These are phyloP conservation scores for Magallana angulata DNA, from an alignment of 1,140 invertebrate species.

Conservation along the genomic window DNA sequence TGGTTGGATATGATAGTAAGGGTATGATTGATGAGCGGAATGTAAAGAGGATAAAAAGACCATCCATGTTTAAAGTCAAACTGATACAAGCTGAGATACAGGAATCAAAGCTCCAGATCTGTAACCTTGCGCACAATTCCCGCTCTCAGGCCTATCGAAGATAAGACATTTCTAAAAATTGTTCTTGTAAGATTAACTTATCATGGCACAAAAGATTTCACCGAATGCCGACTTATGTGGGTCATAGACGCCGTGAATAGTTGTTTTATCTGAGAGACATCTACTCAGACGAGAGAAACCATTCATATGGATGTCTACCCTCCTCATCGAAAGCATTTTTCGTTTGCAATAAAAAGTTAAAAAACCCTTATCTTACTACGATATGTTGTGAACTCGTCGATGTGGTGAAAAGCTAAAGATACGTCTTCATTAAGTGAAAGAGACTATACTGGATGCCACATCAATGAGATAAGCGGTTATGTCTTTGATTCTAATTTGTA, in stretches of 20 bases:
- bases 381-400: conserved; percentile 22
- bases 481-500: too few relatives aligned
- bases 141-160: background rate
- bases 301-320: background rate
- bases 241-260: background rate
- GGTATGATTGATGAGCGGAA: background rate
- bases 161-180: background rate
- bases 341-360: background rate
- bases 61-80: conserved; percentile 27
- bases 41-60: background rate
- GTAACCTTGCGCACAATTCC: background rate
- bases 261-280: background rate
- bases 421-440: background rate
- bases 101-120: background rate
- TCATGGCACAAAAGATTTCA: background rate
- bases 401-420: background rate
- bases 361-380: background rate
- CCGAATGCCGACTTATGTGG: background rate
- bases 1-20: background rate
- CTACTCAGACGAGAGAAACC: background rate
- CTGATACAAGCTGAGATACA: background rate
- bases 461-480: too few relatives aligned
- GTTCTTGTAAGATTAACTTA: conserved; percentile 1
- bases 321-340: background rate
- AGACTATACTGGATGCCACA: background rate